phyloP scores from a whole-genome alignment of 64 coral and sea anemone genomes.

The Montipora sp. region DNA sequence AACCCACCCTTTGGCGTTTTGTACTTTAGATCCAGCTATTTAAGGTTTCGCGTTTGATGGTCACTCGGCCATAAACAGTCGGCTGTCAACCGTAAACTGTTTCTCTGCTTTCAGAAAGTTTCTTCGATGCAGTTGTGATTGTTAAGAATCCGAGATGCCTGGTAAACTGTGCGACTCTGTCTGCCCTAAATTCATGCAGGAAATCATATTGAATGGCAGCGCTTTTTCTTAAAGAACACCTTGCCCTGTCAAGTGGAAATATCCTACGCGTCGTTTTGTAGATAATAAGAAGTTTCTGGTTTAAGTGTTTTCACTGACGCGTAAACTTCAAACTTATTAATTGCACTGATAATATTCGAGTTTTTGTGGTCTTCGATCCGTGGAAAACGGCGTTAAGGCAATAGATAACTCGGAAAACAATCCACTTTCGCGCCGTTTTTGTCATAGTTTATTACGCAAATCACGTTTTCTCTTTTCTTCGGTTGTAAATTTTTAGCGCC shows the following conservation, averaged over 20 bases:
- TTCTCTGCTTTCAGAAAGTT: background rate
- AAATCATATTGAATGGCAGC: background rate
- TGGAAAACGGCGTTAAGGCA: background rate
- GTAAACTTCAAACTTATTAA: background rate
- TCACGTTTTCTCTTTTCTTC: background rate
- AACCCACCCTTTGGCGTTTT: slow-evolving; percentile 10
- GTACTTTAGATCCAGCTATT: background rate
- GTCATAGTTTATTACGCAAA: background rate
- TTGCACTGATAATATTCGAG: background rate
- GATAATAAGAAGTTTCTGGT: slow-evolving; percentile 41
- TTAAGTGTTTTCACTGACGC: background rate
- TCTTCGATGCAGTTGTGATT: background rate
- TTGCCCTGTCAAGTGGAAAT: background rate
- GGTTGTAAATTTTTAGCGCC: background rate
- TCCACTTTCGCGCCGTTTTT: background rate
- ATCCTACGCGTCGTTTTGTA: background rate
- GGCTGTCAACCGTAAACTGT: slow-evolving; percentile 11
- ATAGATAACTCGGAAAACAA: background rate
- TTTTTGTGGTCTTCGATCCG: background rate
- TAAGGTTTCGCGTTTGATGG: background rate
- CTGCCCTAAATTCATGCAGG: background rate
- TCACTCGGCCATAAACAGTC: slow-evolving; percentile 38
- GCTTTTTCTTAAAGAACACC: background rate
- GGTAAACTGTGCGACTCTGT: background rate
- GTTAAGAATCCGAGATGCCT: background rate